These are phyloP conservation scores for Lobophora halterata DNA, from an alignment of 2,888 invertebrate species.

Conservation along the genomic window DNA sequence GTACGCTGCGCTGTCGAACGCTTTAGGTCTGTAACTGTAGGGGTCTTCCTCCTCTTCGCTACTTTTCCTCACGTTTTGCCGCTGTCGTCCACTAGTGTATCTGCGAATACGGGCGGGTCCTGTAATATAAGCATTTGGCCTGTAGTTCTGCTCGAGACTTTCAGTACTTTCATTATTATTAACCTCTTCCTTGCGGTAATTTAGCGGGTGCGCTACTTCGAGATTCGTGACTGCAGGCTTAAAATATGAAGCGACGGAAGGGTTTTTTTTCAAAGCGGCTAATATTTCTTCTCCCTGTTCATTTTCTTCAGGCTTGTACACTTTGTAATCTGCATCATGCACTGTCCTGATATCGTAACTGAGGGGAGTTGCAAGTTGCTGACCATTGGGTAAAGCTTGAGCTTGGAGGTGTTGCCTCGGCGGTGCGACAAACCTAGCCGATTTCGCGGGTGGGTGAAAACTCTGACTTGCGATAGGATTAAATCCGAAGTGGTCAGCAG, in stretches of 20 bases:
- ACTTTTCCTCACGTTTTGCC: conserved; percentile 58
- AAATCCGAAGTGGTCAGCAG: conserved; percentile 71
- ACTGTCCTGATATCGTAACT: conserved; percentile 72
- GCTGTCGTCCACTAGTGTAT: conserved; percentile 70
- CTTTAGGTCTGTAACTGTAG: conserved; percentile 78
- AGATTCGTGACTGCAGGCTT: conserved; percentile 66
- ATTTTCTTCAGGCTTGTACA: conserved; percentile 69
- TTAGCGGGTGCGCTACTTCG: conserved; percentile 67
- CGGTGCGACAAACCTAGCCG: conserved; percentile 57
- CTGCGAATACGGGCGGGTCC: conserved; percentile 72
- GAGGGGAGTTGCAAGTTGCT: conserved; percentile 55
- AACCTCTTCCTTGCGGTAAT: conserved; percentile 66
- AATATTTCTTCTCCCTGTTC: conserved; percentile 66
- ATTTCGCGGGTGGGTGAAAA: conserved; percentile 54
- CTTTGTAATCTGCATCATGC: conserved; percentile 73
- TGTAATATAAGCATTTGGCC: conserved; percentile 74
- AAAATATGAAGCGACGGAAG: conserved; percentile 69
- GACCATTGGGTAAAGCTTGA: conserved; percentile 41
- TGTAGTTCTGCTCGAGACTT: conserved; percentile 68
- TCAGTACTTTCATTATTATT: conserved; percentile 48
- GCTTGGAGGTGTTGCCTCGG: conserved; percentile 43
- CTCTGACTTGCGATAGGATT: conserved; percentile 73
- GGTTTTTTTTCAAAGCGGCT: conserved; percentile 69
- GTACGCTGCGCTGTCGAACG: conserved; percentile 70
- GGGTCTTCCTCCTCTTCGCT: conserved; percentile 69